Evolutionary conservation across 2,113 vertebrate genomes (phyloP).

Genomic region (Tapirus terrestris): DNA sequence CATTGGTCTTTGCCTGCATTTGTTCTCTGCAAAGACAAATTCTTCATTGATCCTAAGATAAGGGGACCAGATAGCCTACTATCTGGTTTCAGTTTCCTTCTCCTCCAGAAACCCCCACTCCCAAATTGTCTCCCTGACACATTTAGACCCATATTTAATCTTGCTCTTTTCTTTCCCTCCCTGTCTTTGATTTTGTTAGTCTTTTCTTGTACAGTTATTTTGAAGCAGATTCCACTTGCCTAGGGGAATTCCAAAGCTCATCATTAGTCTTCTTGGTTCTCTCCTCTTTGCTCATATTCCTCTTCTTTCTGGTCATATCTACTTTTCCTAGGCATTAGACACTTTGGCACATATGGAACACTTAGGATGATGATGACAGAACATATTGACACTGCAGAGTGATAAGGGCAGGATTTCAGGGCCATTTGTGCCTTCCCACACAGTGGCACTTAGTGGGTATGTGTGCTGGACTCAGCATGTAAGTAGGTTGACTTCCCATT

Average conservation of each 20-base stretch:
- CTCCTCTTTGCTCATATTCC: not conserved
- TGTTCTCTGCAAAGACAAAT: slow-evolving; percentile 46
- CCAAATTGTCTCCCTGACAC: not conserved
- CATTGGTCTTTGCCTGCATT: slow-evolving; percentile 11
- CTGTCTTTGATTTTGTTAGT: not conserved
- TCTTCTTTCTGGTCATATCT: slow-evolving; percentile 34
- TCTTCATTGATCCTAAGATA: slow-evolving; percentile 8
- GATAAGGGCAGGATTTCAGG: slow-evolving; percentile 24
- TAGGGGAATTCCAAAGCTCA: not conserved
- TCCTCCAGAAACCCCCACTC: slow-evolving; percentile 11
- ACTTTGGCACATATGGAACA: not conserved
- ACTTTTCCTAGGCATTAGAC: not conserved
- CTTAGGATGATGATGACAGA: slow-evolving; percentile 1
- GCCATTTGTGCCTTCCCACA: not conserved
- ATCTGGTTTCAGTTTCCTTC: slow-evolving; percentile 34
- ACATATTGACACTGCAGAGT: not conserved
- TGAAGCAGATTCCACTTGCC: not conserved
- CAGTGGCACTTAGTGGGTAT: not conserved
- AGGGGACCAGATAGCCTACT: slow-evolving; percentile 9
- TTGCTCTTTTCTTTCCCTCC: not conserved
- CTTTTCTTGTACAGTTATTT: not conserved
- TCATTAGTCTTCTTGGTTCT: not conserved
- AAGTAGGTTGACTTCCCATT: not conserved
- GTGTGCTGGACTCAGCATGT: not conserved
- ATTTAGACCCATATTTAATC: not conserved